These are phyloP conservation scores for Unio delphinus DNA, from an alignment of 2,888 invertebrate species.

Conservation along the genomic window DNA sequence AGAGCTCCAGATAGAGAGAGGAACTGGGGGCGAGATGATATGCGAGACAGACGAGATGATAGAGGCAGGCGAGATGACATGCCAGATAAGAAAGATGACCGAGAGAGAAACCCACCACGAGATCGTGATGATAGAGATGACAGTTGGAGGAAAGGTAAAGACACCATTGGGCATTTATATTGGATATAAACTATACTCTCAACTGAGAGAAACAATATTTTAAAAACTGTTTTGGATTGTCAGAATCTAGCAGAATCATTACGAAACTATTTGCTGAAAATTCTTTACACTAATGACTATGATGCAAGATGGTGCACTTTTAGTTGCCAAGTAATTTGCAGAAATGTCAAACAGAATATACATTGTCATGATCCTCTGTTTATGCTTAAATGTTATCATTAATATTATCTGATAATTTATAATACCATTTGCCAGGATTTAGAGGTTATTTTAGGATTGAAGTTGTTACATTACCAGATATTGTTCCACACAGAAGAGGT, in stretches of 20 bases:
- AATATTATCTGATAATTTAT: too few species aligned
- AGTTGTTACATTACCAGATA: too few species aligned
- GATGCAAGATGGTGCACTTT: too few species aligned
- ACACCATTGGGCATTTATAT: slow-evolving; percentile 4
- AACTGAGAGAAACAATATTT: slow-evolving; percentile 14
- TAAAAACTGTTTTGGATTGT: not conserved
- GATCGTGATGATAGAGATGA: slow-evolving; percentile 2
- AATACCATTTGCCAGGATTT: too few species aligned
- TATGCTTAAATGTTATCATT: too few species aligned
- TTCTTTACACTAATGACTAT: not conserved
- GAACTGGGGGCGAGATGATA: slow-evolving; percentile 9
- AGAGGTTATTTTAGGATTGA: too few species aligned
- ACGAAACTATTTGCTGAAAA: not conserved
- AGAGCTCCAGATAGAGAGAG: slow-evolving; percentile 1
- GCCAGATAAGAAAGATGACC: slow-evolving; percentile 6
- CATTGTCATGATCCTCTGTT: too few species aligned
- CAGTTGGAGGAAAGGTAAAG: slow-evolving; percentile 1
- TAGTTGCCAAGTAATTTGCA: too few species aligned
- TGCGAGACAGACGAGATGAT: slow-evolving; percentile 20
- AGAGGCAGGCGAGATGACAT: slow-evolving; percentile 26
- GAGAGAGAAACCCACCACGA: slow-evolving; percentile 11
- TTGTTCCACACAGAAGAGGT: too few species aligned
- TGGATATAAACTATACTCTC: slow-evolving; percentile 16
- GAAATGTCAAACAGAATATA: too few species aligned
- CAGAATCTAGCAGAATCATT: not conserved